Conservation (phyloP, 1,140 invertebrate species). For the Aphidius gifuensis region DNA sequence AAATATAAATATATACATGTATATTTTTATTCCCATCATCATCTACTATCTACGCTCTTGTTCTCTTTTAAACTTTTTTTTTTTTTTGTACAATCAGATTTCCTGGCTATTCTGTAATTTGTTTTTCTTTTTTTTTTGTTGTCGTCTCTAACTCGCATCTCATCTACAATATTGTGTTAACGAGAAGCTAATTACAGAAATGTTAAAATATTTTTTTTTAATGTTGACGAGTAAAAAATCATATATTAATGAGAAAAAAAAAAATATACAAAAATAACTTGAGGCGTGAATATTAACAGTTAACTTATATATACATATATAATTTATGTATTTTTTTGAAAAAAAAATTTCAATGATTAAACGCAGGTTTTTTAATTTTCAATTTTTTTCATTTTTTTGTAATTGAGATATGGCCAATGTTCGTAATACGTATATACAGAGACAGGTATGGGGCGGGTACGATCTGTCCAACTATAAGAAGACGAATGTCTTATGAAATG, state of each 20-base stretch:
- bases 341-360: conserved; percentile 12
- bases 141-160: not conserved
- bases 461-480: conserved; percentile 18
- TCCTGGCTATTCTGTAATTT: not conserved
- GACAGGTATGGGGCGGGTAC: conserved; percentile 5
- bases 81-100: not conserved
- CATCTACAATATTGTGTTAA: not conserved
- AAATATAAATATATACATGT: too few species aligned
- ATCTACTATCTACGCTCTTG: not conserved
- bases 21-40: not conserved
- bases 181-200: conserved; percentile 43
- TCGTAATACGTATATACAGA: conserved; percentile 12
- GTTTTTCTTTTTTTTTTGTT: conserved; percentile 15
- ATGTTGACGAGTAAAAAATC: too few species aligned
- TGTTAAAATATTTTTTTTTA: conserved; percentile 20
- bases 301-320: not conserved
- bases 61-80: conserved; percentile 3
- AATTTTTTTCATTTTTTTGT: conserved; percentile 9
- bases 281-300: conserved; percentile 22
- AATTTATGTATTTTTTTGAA: conserved; percentile 3
- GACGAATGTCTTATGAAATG: conserved; percentile 26
- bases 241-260: too few species aligned
- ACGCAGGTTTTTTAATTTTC: not conserved
- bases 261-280: conserved; percentile 32
- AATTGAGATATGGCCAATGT: conserved; percentile 20